Base-by-base conservation (phyloP, 2,888 invertebrate genomes). In the Leucophenga maculata region DNA sequence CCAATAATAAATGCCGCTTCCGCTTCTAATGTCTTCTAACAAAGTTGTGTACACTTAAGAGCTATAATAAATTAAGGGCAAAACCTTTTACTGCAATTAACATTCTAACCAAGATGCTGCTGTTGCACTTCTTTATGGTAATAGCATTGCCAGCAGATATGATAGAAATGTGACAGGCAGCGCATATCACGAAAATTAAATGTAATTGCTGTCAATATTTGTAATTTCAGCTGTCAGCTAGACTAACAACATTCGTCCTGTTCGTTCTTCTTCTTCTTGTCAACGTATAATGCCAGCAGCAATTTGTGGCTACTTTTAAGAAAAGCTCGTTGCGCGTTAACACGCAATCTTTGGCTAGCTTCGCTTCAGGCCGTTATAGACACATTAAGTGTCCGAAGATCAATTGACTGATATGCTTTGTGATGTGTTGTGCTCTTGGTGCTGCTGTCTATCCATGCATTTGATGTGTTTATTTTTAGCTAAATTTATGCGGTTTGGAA, bases 201-300 rank as follows among this genome's bases (percentile, higher is more conserved):
- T 60, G 46, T 48, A 48, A 64, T 48, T 48, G 64, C 64, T 64
- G 64, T 64, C 64, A 64, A 48, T 64, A 64, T 48, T 64, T 31
- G 64, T 22, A 48, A 64, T 48, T 64, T 22, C 14, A 26, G 48
- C 26, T 64, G 64, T 64, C 64, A 64, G 22, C 46, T 64, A 14
- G 48, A 18, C 60, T 39, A 60, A 39, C 59, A 60, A 60, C 59
- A 60, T 32, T 60, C 32, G 39, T 16, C 26, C 18, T 54, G 20
- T 20, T 54, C 54, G 20, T 54, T 13, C 1, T 0, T 52, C 48
- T 1, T 52, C 52, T 54, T 16, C 18, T 18, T 20, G 54, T 54
- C 39, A 39, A 39, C 8, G 39, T 39, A 11, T n/a, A n/a, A n/a
- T n/a, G 39, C 39, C 26, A 26, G 26, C 26, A 39, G 59, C 44